Base-by-base conservation (phyloP, 2,113 vertebrate species). In the Nansenia antarctica region DNA sequence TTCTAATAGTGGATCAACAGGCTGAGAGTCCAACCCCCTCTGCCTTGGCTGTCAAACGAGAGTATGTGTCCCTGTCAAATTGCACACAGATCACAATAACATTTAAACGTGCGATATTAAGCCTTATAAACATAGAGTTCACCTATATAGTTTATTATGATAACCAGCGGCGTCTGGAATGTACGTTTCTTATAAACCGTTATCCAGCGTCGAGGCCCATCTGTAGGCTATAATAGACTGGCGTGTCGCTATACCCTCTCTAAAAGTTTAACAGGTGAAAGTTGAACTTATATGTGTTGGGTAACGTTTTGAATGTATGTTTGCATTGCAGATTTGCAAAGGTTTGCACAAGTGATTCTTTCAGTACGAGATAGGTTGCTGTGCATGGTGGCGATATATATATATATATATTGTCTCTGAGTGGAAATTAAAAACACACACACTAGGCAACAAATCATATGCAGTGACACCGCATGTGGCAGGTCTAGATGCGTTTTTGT, bases 1-100 rank as follows among this genome's bases (percentile, higher is more conserved):
- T 31, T 58, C 29, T 15, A 9, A 58, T 30, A 58, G 29, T 58
- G 55, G 30, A 58, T 58, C 54, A 58, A 58, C 55, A 58, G 55
- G 55, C 55, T 58, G 55, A 32, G n/a, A 53, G 27, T 58, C 27
- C 29, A 58, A 58, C 29, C 29, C 7, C 29, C 29, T n/a, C 55
- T n/a, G n/a, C n/a, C n/a, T 27, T 31, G 54, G 9, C 9, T 27
- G 14, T n/a, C 29, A 58, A 58, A 27, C 29, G 29, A 15, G 5
- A 12, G 6, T 6, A 20, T 49, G 18, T 49, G 20, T n/a, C 14
- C 18, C 18, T n/a, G n/a, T 49, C 45, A 49, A 49, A 49, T 49
- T 49, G n/a, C n/a, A 20, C n/a, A 49, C n/a, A 8, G 45, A 20
- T 49, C 18, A 20, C 20, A 49, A 47, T 47, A 47, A 5, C 6